phyloP scores from a whole-genome alignment of 2,888 invertebrate species.

The Labia minor region DNA sequence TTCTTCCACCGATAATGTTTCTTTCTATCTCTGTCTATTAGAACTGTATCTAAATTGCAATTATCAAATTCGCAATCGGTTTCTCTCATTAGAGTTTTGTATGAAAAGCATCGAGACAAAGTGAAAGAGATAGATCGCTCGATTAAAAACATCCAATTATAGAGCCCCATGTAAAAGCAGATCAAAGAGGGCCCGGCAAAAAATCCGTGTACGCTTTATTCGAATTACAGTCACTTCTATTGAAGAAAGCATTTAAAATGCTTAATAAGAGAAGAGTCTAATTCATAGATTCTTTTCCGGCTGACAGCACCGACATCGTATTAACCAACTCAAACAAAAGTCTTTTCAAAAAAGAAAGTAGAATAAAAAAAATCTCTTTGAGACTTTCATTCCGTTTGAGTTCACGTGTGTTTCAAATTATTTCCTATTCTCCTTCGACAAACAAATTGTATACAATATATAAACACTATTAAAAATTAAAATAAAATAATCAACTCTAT shows the following conservation, averaged over 20 bases:
- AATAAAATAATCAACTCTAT: no score
- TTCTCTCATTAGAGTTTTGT: slow-evolving; percentile 8
- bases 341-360: neutral
- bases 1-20: neutral
- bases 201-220: neutral
- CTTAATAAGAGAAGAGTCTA: slow-evolving; percentile 13
- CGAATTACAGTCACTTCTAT: slow-evolving; percentile 7
- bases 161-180: slow-evolving; percentile 8
- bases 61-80: slow-evolving; percentile 6
- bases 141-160: slow-evolving; percentile 7
- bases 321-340: slow-evolving; percentile 5
- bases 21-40: neutral
- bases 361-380: no score
- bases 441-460: no score
- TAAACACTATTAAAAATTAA: no score
- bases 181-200: neutral
- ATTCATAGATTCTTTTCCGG: slow-evolving; percentile 7
- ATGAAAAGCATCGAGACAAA: slow-evolving; percentile 3
- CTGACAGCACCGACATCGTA: slow-evolving; percentile 6
- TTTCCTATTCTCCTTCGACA: no score
- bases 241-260: slow-evolving; percentile 2
- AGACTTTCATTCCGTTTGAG: no score
- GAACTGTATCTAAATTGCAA: neutral
- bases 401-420: no score
- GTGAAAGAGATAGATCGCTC: slow-evolving; percentile 13